Evolutionary conservation across 2,113 vertebrate species (phyloP).

Genomic region (Maccullochella peelii): DNA sequence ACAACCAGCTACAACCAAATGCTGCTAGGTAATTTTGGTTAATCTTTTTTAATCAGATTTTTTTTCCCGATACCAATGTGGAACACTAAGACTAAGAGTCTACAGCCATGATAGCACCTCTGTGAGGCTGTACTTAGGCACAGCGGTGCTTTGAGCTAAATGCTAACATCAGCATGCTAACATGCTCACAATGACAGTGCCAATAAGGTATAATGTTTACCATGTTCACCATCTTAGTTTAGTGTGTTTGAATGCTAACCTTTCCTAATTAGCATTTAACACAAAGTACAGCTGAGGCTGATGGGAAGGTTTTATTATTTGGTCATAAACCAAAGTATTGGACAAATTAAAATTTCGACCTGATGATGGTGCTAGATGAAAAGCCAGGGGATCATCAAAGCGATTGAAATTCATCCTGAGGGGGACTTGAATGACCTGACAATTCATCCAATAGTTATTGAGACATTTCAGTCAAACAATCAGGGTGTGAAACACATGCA

Average conservation of each 20-base stretch:
- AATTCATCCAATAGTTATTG: background rate
- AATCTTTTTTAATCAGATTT: background rate
- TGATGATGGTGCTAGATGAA: background rate
- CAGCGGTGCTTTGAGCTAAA: background rate
- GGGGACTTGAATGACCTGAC: background rate
- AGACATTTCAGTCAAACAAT: background rate
- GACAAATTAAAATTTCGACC: background rate
- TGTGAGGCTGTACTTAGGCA: background rate
- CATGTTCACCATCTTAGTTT: background rate
- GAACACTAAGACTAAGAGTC: background rate
- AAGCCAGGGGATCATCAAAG: background rate
- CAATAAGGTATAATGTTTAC: background rate
- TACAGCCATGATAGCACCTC: background rate
- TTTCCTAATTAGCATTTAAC: background rate
- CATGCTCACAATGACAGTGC: background rate
- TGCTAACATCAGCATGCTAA: conserved; percentile 9
- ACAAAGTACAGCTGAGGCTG: background rate
- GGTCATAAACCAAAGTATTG: background rate
- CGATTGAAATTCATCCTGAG: background rate
- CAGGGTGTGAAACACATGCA: background rate
- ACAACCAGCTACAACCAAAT: background rate
- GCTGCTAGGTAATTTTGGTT: background rate
- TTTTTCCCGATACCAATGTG: background rate
- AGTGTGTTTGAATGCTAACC: background rate
- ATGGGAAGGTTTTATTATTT: background rate